Evolutionary conservation across 2,888 invertebrate genomes (phyloP).

Genomic region (Dryococelus australis): DNA sequence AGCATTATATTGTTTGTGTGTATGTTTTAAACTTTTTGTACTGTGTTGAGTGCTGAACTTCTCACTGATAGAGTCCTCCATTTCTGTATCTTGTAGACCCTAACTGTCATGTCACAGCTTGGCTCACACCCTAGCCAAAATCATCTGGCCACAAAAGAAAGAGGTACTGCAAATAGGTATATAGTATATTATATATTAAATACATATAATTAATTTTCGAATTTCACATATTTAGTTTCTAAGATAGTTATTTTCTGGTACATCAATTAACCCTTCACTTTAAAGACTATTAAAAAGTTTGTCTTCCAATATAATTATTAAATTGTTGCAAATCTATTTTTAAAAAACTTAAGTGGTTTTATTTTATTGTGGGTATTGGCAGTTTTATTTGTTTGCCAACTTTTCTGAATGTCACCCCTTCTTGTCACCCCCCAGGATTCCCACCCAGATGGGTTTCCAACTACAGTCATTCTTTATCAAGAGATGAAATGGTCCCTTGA

Average conservation of each 20-base stretch:
- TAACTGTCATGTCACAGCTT: slow-evolving; percentile 51
- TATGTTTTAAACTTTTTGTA: neutral
- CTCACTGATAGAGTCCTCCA: slow-evolving; percentile 46
- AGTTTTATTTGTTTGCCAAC: slow-evolving; percentile 37
- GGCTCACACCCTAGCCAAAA: slow-evolving; percentile 49
- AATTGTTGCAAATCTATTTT: slow-evolving; percentile 12
- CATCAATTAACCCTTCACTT: slow-evolving; percentile 11
- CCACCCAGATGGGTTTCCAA: slow-evolving; percentile 48
- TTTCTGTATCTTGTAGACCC: slow-evolving; percentile 54
- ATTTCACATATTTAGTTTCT: neutral
- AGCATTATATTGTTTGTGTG: neutral
- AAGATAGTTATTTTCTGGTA: neutral
- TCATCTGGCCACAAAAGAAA: slow-evolving; percentile 47
- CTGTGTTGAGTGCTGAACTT: slow-evolving; percentile 12
- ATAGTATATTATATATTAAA: slow-evolving; percentile 19
- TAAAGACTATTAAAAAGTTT: neutral
- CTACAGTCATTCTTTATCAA: slow-evolving; percentile 45
- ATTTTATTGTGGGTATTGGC: slow-evolving; percentile 26
- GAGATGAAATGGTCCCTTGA: slow-evolving; percentile 42
- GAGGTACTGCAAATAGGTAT: slow-evolving; percentile 50
- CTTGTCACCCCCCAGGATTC: slow-evolving; percentile 47
- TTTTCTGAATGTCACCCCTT: slow-evolving; percentile 49
- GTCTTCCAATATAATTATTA: slow-evolving; percentile 2
- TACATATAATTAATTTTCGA: neutral
- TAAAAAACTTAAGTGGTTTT: neutral